Base-by-base conservation (phyloP, 2,888 invertebrate genomes). In the Platycheirus rosarum region DNA sequence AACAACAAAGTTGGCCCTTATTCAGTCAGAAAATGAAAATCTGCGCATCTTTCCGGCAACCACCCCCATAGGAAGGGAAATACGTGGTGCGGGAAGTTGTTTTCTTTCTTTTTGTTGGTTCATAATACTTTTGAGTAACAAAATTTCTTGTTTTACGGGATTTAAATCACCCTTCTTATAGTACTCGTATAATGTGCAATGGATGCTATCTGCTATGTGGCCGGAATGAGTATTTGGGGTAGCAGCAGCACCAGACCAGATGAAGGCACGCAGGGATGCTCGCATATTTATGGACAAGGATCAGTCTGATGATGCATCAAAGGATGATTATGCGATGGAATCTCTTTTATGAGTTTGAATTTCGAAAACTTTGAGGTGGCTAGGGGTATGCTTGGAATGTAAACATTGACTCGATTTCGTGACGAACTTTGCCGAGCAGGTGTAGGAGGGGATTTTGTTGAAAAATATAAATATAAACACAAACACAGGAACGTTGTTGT, bases 261-360 rank as follows among this genome's bases (percentile, higher is more conserved):
- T 4, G 26, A 26, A 26, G n/a, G n/a, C n/a, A 26, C 26, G 26
- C 26, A 26, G 26, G 26, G 6, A 42, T 49, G 26, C 48, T 49
- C 37, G 40, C 55, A 68, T 68, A 32, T 40, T 68, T 68, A 55
- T 68, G 55, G 44, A 79, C 63, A 63, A 55, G 73, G 40, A 48
- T 78, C 78, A 69, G 63, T 68, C 63, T 74, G 74, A 74, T 69
- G 69, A 65, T 74, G 73, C 68, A 78, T 73, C 73, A 78, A 78
- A 78, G 78, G 62, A 73, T 68, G 68, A 73, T 78, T 78, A 48
- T 73, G 18, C 53, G 44, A 73, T 68, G 78, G 73, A 73, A 78
- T n/a, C n/a, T n/a, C n/a, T n/a, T n/a, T n/a, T n/a, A n/a, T 73
- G 68, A 63, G 68, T 78, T 73, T 53, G 48, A 53, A 20, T 11